Evolutionary conservation across 2,797 vertebrate species (phyloP), one percentile per base, ranked within the genome.

Genomic region (Emydoidea blandingii): DNA sequence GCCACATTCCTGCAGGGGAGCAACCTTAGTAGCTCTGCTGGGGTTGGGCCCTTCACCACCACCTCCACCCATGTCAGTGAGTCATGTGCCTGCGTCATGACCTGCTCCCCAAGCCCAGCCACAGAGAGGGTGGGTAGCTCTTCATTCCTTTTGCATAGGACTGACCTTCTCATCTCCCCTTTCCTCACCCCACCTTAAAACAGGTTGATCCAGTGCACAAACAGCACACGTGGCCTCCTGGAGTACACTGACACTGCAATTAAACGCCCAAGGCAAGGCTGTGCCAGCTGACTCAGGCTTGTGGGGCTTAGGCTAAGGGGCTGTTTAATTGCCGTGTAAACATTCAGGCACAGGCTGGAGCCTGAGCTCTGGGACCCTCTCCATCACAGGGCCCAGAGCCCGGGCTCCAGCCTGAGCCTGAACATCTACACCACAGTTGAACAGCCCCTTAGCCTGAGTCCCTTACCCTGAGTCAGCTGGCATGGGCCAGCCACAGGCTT

Each of bases 151-250:
- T 93, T n/a, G 74, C 53, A 0, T 18, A 37, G 5, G 37, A 1
- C 0, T 0, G 52, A 53, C 56, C 44, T 37, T 78, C 54, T 80
- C 53, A 29, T 56, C 6, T 83, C 47, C 21, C 68, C 34, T 52
- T 4, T 76, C 7, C 59, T 91, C 0, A 0, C 25, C 49, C 44
- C 0, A 41, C 68, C 68, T 41, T 19, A 0, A 25, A 10, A 78
- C 47, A 12, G 47, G 50, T 27, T 52, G 34, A 0, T 0, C 23
- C 0, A 0, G 53, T 50, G 59, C 74, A 8, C 41, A 15, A 65
- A 27, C 8, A 80, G 25, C 31, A 41, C 1, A 0, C 12, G 23
- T 53, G 12, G 34, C 31, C 10, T 31, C 29, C 68, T 72, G 37
- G 37, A 23, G 19, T 41, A 72, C 10, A 21, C 11, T 5, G 19